phyloP scores from a whole-genome alignment of 2,797 vertebrate genomes.

The Danionella dracula region DNA sequence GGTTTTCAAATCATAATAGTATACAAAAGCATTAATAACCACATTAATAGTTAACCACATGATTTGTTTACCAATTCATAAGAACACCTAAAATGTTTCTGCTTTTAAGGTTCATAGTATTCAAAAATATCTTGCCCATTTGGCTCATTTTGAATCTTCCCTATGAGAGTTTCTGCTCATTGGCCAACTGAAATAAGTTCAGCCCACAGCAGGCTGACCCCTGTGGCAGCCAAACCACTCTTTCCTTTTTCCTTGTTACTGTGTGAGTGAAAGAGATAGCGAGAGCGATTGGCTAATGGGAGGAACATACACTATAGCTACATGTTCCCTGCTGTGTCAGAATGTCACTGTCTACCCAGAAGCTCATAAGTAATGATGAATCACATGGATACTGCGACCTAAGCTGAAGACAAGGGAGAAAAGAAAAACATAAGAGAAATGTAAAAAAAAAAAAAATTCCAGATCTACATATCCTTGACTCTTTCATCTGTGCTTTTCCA shows the following conservation, averaged over 20 bases:
- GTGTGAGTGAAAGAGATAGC: slow-evolving; percentile 21
- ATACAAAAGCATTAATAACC: no score
- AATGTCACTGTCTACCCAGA: slow-evolving; percentile 3
- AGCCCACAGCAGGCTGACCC: slow-evolving; percentile 9
- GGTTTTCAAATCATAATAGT: not conserved
- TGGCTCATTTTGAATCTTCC: no score
- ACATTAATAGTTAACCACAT: no score
- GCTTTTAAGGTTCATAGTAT: no score
- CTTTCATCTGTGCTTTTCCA: not conserved
- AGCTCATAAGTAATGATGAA: slow-evolving; percentile 1
- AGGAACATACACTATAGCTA: slow-evolving; percentile 33
- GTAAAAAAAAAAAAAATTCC: not conserved
- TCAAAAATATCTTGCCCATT: no score
- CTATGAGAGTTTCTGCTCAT: no score
- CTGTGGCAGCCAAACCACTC: not conserved
- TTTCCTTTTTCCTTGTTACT: slow-evolving; percentile 36
- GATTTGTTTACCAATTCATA: no score
- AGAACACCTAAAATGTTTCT: no score
- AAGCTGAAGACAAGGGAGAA: not conserved
- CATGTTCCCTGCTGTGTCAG: slow-evolving; percentile 11
- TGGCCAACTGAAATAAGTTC: not conserved
- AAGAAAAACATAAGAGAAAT: not conserved
- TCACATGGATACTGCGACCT: not conserved
- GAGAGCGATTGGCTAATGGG: not conserved
- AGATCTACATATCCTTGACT: no score